phyloP scores from a whole-genome alignment of 1,140 invertebrate species.

The Daktulosphaira vitifoliae region DNA sequence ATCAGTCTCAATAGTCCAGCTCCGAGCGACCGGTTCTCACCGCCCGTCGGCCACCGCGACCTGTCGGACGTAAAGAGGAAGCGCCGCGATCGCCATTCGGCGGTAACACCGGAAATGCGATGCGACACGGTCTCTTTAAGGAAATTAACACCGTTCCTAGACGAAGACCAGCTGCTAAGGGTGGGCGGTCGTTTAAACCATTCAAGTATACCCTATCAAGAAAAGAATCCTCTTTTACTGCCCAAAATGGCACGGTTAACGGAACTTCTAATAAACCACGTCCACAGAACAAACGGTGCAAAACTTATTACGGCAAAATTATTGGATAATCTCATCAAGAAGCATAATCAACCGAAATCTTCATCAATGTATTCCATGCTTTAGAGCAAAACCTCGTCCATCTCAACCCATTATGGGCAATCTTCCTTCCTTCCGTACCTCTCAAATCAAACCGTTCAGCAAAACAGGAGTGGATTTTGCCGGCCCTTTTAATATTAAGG shows the following conservation, averaged over 20 bases:
- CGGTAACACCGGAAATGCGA: too few relatives aligned
- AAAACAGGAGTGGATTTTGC: background rate
- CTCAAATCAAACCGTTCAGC: background rate
- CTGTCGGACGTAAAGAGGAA: too few relatives aligned
- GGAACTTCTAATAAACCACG: background rate
- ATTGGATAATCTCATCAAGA: slow-evolving; percentile 41
- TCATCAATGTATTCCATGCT: slow-evolving; percentile 40
- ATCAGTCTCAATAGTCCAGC: too few relatives aligned
- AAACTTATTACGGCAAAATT: slow-evolving; percentile 34
- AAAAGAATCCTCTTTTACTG: background rate
- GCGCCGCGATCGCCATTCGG: too few relatives aligned
- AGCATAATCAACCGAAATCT: slow-evolving; percentile 35
- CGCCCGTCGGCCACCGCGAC: too few relatives aligned
- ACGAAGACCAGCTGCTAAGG: background rate
- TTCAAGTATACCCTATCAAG: background rate
- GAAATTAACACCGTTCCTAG: background rate
- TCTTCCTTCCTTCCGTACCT: background rate
- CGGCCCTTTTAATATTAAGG: slow-evolving; percentile 5
- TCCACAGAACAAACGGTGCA: background rate
- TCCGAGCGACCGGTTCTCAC: too few relatives aligned
- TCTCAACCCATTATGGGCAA: background rate
- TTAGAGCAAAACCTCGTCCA: background rate
- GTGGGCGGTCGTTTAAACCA: background rate
- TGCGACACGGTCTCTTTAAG: too few relatives aligned
- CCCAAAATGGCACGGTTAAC: background rate